Evolutionary conservation across 2,797 vertebrate species (phyloP).

Genomic region (Sebastes minor): DNA sequence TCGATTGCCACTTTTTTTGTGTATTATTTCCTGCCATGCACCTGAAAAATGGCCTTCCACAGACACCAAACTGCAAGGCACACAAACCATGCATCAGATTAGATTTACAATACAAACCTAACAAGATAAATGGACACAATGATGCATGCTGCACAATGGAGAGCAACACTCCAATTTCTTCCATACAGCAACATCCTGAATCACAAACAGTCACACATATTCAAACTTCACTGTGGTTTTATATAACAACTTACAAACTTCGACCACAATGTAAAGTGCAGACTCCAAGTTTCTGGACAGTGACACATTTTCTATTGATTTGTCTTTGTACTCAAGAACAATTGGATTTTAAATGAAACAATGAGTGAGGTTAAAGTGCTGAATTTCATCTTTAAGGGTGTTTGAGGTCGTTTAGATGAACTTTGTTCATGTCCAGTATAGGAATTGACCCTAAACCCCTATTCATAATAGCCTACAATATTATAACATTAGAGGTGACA

Average conservation of each 20-base stretch:
- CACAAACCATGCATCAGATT: slow-evolving; percentile 9
- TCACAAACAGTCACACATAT: slow-evolving; percentile 11
- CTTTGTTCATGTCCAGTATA: background rate
- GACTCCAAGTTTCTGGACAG: slow-evolving; percentile 24
- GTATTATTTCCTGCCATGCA: background rate
- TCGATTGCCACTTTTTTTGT: background rate
- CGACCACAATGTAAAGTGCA: slow-evolving; percentile 3
- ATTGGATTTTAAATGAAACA: slow-evolving; percentile 40
- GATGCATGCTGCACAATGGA: slow-evolving; percentile 15
- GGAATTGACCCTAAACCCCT: background rate
- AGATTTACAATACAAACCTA: slow-evolving; percentile 9
- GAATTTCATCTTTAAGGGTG: slow-evolving; percentile 2
- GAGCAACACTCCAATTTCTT: background rate
- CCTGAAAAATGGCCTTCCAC: background rate
- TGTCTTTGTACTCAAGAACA: slow-evolving; percentile 38
- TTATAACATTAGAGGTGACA: background rate
- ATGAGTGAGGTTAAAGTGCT: slow-evolving; percentile 33
- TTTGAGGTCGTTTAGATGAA: slow-evolving; percentile 5
- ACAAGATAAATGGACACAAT: slow-evolving; percentile 35
- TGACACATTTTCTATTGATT: slow-evolving; percentile 51
- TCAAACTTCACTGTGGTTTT: background rate
- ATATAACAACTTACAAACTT: background rate
- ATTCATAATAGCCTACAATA: background rate
- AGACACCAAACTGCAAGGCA: background rate
- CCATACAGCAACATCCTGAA: background rate